Base-by-base conservation (phyloP, 2,113 vertebrate genomes). In the Guaruba guarouba region DNA sequence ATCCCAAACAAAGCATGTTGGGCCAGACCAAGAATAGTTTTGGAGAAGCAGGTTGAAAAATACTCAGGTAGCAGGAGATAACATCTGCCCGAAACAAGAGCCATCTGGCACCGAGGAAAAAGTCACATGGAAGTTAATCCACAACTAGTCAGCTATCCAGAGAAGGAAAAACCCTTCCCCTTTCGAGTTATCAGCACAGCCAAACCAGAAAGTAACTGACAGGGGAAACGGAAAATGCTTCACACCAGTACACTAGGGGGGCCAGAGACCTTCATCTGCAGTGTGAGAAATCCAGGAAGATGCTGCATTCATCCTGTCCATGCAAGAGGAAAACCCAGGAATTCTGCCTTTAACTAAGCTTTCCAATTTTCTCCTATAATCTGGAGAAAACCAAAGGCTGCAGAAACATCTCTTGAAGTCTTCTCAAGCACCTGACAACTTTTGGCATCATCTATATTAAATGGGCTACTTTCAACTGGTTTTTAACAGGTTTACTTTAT, bases 61-160 rank as follows among this genome's bases (percentile, higher is more conserved):
- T 82, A 93, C 89, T 96, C 93, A 96, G 91, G 94, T 96, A 97
- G 94, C 90, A 90, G 71, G 39, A 94, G 93, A 94, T 96, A 96
- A 93, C 69, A 96, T 96, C 95, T 90, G 86, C 82, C 71, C 80
- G 89, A 96, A 97, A 96, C 70, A 51, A 87, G 70, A 96, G 94
- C 93, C 90, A 94, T 87, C 91, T 93, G 91, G 92, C 70, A 93
- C 92, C 64, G 74, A 92, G 89, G 88, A 92, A 94, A 94, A 88
- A 96, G 86, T 81, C 86, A 94, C 90, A 71, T 70, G 75, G 80
- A 92, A 95, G 81, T 79, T 94, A 86, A 96, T 63, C 93, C 37
- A 1, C 57, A 81, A 43, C 62, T 17, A 59, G 51, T 76, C 79
- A 78, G 90, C 71, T 81, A 78, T 22, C 69, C 77, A 89, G 75